Evolutionary conservation across 2,113 vertebrate genomes (phyloP), one percentile per base, ranked within the genome.

Genomic region (Lepus americanus): DNA sequence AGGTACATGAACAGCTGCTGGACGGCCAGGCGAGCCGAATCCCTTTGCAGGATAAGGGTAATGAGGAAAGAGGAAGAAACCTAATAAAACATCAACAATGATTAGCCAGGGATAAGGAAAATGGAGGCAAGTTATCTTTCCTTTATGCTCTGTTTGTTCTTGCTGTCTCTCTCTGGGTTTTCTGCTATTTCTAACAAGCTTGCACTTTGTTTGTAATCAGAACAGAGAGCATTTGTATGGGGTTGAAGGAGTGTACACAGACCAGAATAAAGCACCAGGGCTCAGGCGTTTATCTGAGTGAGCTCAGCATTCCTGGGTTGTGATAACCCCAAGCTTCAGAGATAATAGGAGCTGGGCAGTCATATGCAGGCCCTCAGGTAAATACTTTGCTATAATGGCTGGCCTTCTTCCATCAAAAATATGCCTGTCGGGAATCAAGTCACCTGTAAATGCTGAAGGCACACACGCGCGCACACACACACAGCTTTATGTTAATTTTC

Each of bases 131-230:
- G 53, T 84, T n/a, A 59, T 79, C 61, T 92, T 51, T 33, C 55
- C 63, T 31, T 23, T 44, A 13, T 20, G 9, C 25, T 87, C 64
- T 78, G 17, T n/a, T 63, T n/a, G 17, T 33, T 73, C 10, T 29
- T 6, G 14, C 10, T 69, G 5, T 55, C 33, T 84, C 16, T 77
- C 59, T 89, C 14, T 55, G 39, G 9, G 67, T 69, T 91, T 81
- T 76, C 51, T 67, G 22, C 87, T 64, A 17, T 89, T 49, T 89
- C 27, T 73, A 81, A 79, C 49, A 90, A 73, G 16, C 27, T 5
- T 74, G 25, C 19, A 36, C 78, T 95, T 93, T 73, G 17, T 90
- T 73, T 67, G 9, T 70, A 83, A 53, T 67, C 72, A 67, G 70
- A 87, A 27, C 53, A 83, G 87, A 80, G 61, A 44, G 23, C 25